Conservation (phyloP, 2,888 invertebrate species). For the Polydrusus pterygomalis region DNA sequence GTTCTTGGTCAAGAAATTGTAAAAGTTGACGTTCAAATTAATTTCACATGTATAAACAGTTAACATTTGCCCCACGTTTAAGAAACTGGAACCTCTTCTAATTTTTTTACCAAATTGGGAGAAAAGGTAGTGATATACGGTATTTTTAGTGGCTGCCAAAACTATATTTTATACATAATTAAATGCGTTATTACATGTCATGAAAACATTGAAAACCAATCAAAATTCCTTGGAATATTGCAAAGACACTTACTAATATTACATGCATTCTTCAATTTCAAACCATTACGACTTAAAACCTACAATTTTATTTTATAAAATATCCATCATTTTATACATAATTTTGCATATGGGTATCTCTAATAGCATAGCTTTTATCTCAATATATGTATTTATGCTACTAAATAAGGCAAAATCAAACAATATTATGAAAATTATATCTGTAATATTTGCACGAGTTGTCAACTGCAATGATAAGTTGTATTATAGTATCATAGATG, state of each 20-base stretch:
- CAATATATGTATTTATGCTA: slow-evolving; percentile 8
- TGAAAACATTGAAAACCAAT: too few species aligned
- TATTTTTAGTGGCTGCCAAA: too few species aligned
- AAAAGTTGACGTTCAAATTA: too few species aligned
- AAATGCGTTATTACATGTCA: too few species aligned
- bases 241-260: neutral
- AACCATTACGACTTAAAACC: neutral
- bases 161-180: too few species aligned
- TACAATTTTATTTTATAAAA: slow-evolving; percentile 20
- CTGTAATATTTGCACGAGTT: slow-evolving; percentile 18
- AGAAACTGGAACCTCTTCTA: too few species aligned
- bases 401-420: slow-evolving; percentile 30
- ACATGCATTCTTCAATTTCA: slow-evolving; percentile 8
- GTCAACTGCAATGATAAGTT: slow-evolving; percentile 23
- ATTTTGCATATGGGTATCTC: neutral
- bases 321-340: slow-evolving; percentile 10
- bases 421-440: slow-evolving; percentile 23
- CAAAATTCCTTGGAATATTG: too few species aligned
- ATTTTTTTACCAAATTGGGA: too few species aligned
- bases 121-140: too few species aligned
- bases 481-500: neutral
- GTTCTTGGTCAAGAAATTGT: too few species aligned
- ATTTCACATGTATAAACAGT: too few species aligned
- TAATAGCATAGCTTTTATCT: slow-evolving; percentile 17
- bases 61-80: too few species aligned